phyloP scores from a whole-genome alignment of 2,797 vertebrate species.

The Syndactyla subalaris region DNA sequence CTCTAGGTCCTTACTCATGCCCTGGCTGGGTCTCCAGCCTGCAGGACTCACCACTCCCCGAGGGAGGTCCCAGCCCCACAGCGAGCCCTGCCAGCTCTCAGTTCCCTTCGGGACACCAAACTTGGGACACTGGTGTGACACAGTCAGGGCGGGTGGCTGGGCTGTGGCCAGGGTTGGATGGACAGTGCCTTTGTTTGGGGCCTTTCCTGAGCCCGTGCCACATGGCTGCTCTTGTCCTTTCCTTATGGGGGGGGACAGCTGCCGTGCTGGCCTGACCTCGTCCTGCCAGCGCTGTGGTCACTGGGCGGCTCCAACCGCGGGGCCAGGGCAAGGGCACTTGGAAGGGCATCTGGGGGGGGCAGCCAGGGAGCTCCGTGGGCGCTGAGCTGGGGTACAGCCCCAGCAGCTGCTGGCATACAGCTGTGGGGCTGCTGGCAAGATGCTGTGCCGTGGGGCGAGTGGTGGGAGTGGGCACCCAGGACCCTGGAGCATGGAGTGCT shows the following conservation, averaged over 20 bases:
- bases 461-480: neutral
- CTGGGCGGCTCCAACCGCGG: neutral
- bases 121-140: neutral
- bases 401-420: rapidly evolving
- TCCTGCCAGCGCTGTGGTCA: neutral
- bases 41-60: rapidly evolving
- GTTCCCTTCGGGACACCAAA: neutral
- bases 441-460: neutral
- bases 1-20: neutral
- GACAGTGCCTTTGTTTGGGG: neutral
- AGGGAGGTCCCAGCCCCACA: neutral
- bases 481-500: neutral
- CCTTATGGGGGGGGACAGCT: rapidly evolving
- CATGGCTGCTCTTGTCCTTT: neutral
- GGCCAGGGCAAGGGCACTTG: neutral
- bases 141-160: neutral
- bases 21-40: neutral
- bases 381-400: neutral
- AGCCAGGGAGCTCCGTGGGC: neutral
- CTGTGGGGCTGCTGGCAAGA: neutral
- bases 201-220: neutral
- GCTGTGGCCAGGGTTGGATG: neutral
- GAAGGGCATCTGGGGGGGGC: neutral
- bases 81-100: neutral
- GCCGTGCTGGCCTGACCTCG: neutral